A percentile compares a stretch with the other conserved stretches of the same genome.
phyloP scores from a whole-genome alignment of 2,797 vertebrate species.

The Lagorchestes hirsutus region DNA sequence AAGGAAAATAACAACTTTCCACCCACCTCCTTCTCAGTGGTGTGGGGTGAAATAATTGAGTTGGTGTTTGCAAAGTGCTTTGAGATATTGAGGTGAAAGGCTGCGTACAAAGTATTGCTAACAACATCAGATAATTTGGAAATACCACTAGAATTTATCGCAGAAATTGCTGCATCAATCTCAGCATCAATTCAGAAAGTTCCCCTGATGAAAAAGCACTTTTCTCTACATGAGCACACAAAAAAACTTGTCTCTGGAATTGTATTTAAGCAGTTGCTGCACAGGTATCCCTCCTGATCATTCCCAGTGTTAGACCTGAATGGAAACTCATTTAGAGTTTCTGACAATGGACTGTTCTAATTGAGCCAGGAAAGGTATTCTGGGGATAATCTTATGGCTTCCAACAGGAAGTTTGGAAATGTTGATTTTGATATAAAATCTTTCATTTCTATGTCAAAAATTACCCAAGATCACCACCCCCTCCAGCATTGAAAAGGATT shows the following conservation, averaged over 20 bases:
- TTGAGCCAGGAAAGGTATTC: neutral
- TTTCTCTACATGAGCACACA: neutral
- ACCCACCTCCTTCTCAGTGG: neutral
- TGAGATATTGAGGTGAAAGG: neutral
- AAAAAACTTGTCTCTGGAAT: neutral
- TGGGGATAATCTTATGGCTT: neutral
- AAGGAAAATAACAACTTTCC: conserved; percentile 3
- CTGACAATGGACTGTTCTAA: neutral
- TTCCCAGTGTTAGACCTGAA: neutral
- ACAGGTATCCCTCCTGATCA: neutral
- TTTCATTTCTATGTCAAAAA: conserved; percentile 20
- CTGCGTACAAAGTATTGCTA: neutral
- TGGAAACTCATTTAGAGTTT: neutral
- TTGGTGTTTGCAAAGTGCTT: neutral
- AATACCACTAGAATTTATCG: neutral
- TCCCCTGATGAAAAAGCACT: neutral
- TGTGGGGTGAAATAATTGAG: neutral
- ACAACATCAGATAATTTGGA: neutral
- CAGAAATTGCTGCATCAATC: neutral
- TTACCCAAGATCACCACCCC: neutral
- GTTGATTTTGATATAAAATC: neutral
- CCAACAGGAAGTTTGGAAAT: conserved; percentile 26
- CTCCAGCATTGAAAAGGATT: neutral
- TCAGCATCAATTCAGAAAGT: neutral
- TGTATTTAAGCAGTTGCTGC: neutral